phyloP scores from a whole-genome alignment of 2,888 invertebrate genomes.

The Drosophila prolongata region DNA sequence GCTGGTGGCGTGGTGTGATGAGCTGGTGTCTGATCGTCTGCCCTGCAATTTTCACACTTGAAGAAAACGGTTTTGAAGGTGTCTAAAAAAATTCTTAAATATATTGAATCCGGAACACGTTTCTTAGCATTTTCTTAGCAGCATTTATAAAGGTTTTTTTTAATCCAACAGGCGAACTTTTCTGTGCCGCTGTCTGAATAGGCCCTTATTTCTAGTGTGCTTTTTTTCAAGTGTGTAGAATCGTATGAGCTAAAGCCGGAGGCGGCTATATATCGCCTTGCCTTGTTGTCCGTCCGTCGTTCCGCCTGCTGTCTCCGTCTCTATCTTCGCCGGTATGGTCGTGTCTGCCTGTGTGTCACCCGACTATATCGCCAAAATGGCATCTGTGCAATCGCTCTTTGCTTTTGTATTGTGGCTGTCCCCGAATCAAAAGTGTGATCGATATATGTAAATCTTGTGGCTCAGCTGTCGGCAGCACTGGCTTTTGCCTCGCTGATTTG shows the following conservation, averaged over 20 bases:
- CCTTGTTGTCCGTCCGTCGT: neutral
- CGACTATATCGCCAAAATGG: constrained; percentile 70
- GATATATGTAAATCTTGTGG: constrained; percentile 76
- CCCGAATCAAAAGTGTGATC: constrained; percentile 78
- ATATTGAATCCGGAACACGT: no score
- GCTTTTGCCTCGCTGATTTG: constrained; percentile 60
- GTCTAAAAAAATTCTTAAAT: no score
- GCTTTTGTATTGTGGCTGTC: constrained; percentile 29
- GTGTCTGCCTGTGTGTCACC: constrained; percentile 59
- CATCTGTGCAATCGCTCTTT: constrained; percentile 42
- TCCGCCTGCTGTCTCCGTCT: neutral
- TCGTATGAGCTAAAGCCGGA: constrained; percentile 3
- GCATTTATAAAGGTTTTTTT: no score
- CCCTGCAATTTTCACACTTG: constrained; percentile 28
- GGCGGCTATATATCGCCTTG: constrained; percentile 5
- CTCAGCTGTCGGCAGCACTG: constrained; percentile 65
- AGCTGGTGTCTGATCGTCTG: constrained; percentile 49
- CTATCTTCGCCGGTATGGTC: constrained; percentile 1
- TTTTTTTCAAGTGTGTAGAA: neutral
- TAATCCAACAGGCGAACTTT: no score
- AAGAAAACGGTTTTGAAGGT: neutral
- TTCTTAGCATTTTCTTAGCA: no score
- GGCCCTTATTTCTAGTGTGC: neutral
- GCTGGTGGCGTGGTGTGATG: constrained; percentile 29
- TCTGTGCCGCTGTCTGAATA: no score